A percentile compares a stretch with the other conserved stretches of the same genome.
Conservation (phyloP, 2,113 vertebrate species). For the Nicator chloris region DNA sequence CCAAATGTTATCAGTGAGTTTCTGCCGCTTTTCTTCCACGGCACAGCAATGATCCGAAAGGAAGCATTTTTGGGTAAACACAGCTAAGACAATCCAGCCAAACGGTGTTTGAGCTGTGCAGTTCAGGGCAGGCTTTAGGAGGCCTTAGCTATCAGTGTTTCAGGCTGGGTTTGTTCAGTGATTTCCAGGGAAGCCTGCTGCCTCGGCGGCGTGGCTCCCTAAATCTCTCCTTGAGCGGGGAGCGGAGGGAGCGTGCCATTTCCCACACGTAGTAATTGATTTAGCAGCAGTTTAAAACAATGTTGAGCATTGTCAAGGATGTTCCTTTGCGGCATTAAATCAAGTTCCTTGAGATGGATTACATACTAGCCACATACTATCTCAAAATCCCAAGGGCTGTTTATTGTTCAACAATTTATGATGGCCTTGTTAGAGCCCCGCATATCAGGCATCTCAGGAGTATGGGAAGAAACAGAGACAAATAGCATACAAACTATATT, state of each 20-base stretch:
- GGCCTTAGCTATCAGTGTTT: not conserved
- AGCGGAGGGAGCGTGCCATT: not conserved
- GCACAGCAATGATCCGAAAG: not conserved
- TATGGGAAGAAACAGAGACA: slow-evolving; percentile 69
- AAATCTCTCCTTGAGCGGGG: slow-evolving; percentile 26
- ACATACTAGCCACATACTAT: slow-evolving; percentile 69
- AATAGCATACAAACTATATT: slow-evolving; percentile 65
- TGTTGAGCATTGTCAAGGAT: slow-evolving; percentile 66
- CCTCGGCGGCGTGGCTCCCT: not conserved
- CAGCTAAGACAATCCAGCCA: not conserved
- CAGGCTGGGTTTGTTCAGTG: not conserved
- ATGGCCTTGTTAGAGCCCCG: slow-evolving; percentile 68
- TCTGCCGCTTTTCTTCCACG: not conserved
- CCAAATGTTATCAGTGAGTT: no score
- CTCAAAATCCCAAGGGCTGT: slow-evolving; percentile 73
- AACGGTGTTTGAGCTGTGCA: not conserved
- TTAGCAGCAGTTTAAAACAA: slow-evolving; percentile 78
- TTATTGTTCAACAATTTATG: slow-evolving; percentile 76
- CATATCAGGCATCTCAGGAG: slow-evolving; percentile 70
- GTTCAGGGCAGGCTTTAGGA: not conserved
- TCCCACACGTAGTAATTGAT: slow-evolving; percentile 70
- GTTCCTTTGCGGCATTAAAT: slow-evolving; percentile 71
- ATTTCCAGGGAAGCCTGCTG: slow-evolving; percentile 19
- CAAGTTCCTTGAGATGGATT: slow-evolving; percentile 70
- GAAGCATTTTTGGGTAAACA: not conserved